Evolutionary conservation across 1,140 invertebrate species (phyloP).

Genomic region (Catajapyx aquilonaris): DNA sequence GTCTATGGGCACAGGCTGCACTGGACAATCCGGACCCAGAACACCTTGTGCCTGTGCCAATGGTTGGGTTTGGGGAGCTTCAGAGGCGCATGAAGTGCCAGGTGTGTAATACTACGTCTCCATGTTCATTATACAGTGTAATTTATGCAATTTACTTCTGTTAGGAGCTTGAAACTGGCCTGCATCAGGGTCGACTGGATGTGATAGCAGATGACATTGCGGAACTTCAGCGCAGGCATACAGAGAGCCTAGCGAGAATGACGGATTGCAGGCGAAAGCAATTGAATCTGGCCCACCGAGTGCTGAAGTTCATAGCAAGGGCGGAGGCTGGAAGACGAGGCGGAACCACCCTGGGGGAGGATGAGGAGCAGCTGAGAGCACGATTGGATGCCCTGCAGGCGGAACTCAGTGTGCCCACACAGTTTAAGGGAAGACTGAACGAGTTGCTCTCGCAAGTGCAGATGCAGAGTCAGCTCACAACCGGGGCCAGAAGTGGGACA

Average conservation of each 20-base stretch:
- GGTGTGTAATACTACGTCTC: too few relatives aligned
- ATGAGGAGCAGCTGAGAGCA: constrained; percentile 68
- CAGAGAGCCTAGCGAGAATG: constrained; percentile 43
- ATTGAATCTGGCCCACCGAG: constrained; percentile 48
- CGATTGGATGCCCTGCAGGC: constrained; percentile 65
- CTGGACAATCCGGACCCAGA: constrained; percentile 77
- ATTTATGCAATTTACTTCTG: too few relatives aligned
- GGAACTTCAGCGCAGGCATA: constrained; percentile 46
- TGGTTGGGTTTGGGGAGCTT: constrained; percentile 71
- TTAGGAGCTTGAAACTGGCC: constrained; percentile 57
- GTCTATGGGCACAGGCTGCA: constrained; percentile 76
- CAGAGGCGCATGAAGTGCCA: constrained; percentile 62
- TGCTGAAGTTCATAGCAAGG: too few relatives aligned
- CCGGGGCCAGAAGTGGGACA: constrained; percentile 20
- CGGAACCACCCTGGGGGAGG: constrained; percentile 60
- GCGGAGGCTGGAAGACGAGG: too few relatives aligned
- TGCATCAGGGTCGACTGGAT: constrained; percentile 50
- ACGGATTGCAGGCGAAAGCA: constrained; percentile 51
- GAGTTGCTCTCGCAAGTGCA: constrained; percentile 72
- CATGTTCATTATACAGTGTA: too few relatives aligned
- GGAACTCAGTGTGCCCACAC: constrained; percentile 71
- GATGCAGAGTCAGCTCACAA: constrained; percentile 48
- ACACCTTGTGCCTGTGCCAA: constrained; percentile 73
- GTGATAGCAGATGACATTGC: constrained; percentile 52
- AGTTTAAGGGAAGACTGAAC: constrained; percentile 78